Base-by-base conservation (phyloP, 2,888 invertebrate genomes). In the Apamea sordens region DNA sequence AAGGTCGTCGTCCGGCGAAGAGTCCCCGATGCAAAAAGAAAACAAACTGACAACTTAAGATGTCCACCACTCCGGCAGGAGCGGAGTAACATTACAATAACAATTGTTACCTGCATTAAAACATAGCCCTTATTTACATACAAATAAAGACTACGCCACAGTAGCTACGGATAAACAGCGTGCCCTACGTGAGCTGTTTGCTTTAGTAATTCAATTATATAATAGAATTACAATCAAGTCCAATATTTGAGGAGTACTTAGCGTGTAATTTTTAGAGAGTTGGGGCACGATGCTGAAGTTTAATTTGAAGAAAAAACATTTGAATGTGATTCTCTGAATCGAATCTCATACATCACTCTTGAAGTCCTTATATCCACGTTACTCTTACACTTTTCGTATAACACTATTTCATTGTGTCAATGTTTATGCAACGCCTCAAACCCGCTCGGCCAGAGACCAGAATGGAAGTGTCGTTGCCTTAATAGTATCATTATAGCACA, bases 31-130 rank as follows among this genome's bases (percentile, higher is more conserved):
- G 94, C 95, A 94, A 95, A 95, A 96, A 95, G 94, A 96, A 95
- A 96, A 95, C 94, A 95, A 93, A 93, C 94, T 95, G 94, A 95
- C 95, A 95, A 94, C 93, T 94, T 93, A 94, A 96, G 95, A 95
- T 94, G 94, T 95, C 95, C 95, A 92, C 91, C 90, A 92, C 92
- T 94, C 92, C 90, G 88, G 89, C 86, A 83, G 88, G 80, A 87
- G 86, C 91, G 89, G 94, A 93, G 94, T 95, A 92, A 93, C 93
- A 95, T 95, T 95, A 96, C 94, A 96, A 96, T 95, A 95, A 95
- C 95, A 96, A 95, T 89, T 71, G 86, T 80, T 88, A 88, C 83
- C 80, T 86, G 81, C 76, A 76, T 82, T 75, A 70, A 71, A 90
- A 88, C 86, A 79, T 89, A 81, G 82, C 78, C 87, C 89, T 90